Conservation (phyloP, 2,797 vertebrate genomes). For the Cygnus olor region DNA sequence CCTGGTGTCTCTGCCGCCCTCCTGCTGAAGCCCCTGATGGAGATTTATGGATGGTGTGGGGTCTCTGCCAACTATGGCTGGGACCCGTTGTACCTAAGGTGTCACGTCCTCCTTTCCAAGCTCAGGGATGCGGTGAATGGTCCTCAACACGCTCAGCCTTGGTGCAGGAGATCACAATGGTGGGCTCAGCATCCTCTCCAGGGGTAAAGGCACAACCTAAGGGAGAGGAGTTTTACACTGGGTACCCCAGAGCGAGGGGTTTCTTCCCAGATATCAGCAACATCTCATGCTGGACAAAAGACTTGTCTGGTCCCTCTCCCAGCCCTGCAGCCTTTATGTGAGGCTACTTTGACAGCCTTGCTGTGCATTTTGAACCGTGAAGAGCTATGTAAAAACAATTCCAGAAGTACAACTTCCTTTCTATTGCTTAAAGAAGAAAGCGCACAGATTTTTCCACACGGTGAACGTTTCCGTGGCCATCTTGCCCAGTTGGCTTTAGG, state of each 20-base stretch:
- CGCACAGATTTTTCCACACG: neutral
- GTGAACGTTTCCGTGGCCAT: neutral
- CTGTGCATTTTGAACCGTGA: neutral
- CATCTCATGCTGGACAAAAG: neutral
- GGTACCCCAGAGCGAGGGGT: neutral
- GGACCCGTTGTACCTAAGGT: neutral
- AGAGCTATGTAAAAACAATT: neutral
- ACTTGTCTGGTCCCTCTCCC: too few relatives aligned
- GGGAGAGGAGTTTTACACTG: neutral
- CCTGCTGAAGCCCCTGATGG: neutral
- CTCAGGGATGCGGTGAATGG: accelerated
- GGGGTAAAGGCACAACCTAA: neutral
- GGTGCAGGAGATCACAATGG: neutral
- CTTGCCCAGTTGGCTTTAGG: neutral
- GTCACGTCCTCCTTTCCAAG: neutral
- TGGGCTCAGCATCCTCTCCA: accelerated
- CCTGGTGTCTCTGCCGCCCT: neutral
- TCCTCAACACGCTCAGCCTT: accelerated
- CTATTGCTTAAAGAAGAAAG: neutral
- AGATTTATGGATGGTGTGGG: neutral
- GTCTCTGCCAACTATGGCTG: neutral
- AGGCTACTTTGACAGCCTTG: neutral
- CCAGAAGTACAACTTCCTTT: neutral
- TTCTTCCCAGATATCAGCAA: neutral
- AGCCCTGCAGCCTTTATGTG: neutral